A percentile compares a stretch with the other conserved stretches of the same genome.
Conservation (phyloP, 2,888 invertebrate species). For the Cantharis lateralis region DNA sequence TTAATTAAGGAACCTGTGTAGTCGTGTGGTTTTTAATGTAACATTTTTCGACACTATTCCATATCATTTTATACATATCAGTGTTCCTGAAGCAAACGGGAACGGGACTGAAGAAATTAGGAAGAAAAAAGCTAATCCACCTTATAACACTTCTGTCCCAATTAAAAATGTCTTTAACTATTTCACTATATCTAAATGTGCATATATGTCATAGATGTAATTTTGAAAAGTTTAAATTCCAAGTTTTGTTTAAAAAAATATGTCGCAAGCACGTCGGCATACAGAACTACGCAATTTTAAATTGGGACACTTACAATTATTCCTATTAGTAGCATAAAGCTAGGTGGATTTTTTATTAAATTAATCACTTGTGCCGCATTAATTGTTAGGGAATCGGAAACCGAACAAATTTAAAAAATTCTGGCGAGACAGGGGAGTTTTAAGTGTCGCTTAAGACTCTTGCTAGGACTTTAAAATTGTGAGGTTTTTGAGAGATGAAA, state of each 20-base stretch:
- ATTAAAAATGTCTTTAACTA: conserved; percentile 9
- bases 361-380: conserved; percentile 51
- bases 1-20: conserved; percentile 2
- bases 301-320: conserved; percentile 38
- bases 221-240: neutral
- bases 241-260: neutral
- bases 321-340: conserved; percentile 49
- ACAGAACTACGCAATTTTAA: conserved; percentile 22
- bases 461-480: conserved; percentile 20
- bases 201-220: conserved; percentile 22
- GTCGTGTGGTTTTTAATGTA: conserved; percentile 9
- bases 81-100: conserved; percentile 35
- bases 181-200: conserved; percentile 25
- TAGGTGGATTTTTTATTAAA: conserved; percentile 43
- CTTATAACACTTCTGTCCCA: conserved; percentile 29
- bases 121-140: conserved; percentile 35
- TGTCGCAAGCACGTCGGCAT: conserved; percentile 15
- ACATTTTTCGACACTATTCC: conserved; percentile 13
- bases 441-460: conserved; percentile 26
- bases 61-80: conserved; percentile 46
- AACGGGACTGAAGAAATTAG: conserved; percentile 31
- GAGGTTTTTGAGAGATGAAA: conserved; percentile 3
- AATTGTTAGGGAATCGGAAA: conserved; percentile 39
- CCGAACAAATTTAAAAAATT: conserved; percentile 27
- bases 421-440: conserved; percentile 42